phyloP scores from a whole-genome alignment of 2,888 invertebrate genomes.

The Heteromyza rotundicornis region DNA sequence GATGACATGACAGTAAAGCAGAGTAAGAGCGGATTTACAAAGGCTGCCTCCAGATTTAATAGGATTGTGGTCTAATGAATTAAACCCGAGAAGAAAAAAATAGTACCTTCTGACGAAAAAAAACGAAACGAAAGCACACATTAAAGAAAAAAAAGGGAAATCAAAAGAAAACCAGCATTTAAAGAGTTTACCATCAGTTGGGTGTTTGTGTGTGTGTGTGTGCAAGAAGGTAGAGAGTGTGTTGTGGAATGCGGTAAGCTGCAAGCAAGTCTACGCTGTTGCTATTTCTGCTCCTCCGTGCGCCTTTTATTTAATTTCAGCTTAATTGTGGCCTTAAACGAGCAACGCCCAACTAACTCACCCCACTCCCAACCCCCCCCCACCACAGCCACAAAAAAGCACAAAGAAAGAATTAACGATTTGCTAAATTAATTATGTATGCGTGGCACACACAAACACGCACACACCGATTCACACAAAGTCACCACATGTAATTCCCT shows the following conservation, averaged over 20 bases:
- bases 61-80: conserved; percentile 48
- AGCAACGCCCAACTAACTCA: conserved; percentile 9
- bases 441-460: conserved; percentile 28
- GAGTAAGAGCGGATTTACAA: conserved; percentile 5
- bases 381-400: not conserved
- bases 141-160: conserved; percentile 17
- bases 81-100: conserved; percentile 40
- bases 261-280: conserved; percentile 17
- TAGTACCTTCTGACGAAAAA: too few species aligned
- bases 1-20: not conserved
- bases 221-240: too few species aligned
- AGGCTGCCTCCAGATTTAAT: conserved; percentile 38
- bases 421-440: conserved; percentile 42
- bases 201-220: too few species aligned
- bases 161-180: too few species aligned
- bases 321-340: conserved; percentile 37
- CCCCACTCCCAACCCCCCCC: not conserved
- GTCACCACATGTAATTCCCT: too few species aligned
- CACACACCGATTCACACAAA: too few species aligned
- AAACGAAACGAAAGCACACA: conserved; percentile 15
- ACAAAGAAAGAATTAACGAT: conserved; percentile 20
- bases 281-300: conserved; percentile 32
- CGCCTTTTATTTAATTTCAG: conserved; percentile 42
- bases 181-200: too few species aligned
- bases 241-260: not conserved